Evolutionary conservation across 2,888 invertebrate genomes (phyloP).

Genomic region (Poecilus cupreus): DNA sequence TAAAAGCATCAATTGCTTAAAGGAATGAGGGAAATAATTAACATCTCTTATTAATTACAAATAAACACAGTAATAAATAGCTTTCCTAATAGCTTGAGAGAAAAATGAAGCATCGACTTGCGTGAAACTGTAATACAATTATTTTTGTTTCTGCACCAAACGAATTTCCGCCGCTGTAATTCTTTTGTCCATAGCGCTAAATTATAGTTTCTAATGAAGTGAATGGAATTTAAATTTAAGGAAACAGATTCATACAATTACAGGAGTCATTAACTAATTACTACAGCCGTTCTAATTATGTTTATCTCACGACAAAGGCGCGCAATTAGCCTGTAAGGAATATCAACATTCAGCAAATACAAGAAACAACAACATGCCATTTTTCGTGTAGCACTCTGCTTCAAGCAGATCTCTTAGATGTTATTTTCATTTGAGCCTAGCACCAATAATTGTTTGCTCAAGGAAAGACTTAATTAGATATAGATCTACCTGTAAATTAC

Average conservation of each 20-base stretch:
- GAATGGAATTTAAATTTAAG: slow-evolving; percentile 27
- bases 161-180: slow-evolving; percentile 19
- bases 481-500: no score
- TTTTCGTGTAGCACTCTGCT: no score
- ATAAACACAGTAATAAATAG: slow-evolving; percentile 3
- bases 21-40: neutral
- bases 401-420: no score
- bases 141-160: neutral
- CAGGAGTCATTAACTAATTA: slow-evolving; percentile 16
- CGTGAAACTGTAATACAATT: neutral
- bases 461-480: no score
- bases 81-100: slow-evolving; percentile 5
- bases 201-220: slow-evolving; percentile 31
- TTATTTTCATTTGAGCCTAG: no score
- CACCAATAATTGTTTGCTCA: no score
- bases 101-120: neutral
- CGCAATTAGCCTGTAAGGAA: neutral
- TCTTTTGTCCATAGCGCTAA: slow-evolving; percentile 8
- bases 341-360: neutral
- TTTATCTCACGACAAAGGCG: neutral
- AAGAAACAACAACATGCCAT: no score
- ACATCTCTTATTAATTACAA: neutral
- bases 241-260: slow-evolving; percentile 24
- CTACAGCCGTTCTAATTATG: slow-evolving; percentile 4
- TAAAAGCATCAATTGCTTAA: neutral